These are phyloP conservation scores for Mesochorus sp. DNA, from an alignment of 2,888 invertebrate genomes.

Conservation along the genomic window DNA sequence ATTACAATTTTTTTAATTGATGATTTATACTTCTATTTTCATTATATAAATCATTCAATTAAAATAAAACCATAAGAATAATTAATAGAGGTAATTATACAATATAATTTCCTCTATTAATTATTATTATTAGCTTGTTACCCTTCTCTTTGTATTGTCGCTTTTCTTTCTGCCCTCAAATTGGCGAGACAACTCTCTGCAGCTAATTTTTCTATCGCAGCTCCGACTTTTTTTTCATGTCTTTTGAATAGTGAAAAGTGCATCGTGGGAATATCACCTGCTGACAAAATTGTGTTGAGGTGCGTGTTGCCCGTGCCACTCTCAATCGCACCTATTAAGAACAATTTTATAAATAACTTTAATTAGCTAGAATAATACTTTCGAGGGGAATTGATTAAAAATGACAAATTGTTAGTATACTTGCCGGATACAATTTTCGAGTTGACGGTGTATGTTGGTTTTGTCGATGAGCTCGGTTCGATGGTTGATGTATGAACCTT, in stretches of 20 bases:
- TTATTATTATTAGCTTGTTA: background rate
- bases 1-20: background rate
- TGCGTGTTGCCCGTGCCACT: constrained; percentile 13
- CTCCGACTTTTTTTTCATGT: background rate
- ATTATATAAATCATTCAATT: background rate
- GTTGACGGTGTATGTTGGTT: constrained; percentile 32
- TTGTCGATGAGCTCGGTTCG: constrained; percentile 12
- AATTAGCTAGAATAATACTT: too few relatives aligned
- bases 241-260: background rate
- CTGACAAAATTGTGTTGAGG: constrained; percentile 11
- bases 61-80: too few relatives aligned
- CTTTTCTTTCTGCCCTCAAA: background rate
- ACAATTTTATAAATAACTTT: background rate
- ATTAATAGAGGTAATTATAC: too few relatives aligned
- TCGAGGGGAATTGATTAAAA: too few relatives aligned
- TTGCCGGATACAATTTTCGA: constrained; percentile 26
- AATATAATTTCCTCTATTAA: background rate
- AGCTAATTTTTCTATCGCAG: background rate
- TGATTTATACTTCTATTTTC: background rate
- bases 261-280: background rate
- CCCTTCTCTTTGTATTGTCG: background rate
- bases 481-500: constrained; percentile 14
- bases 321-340: constrained; percentile 18
- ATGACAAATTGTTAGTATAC: background rate
- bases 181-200: background rate